Base-by-base conservation (phyloP, 2,113 vertebrate genomes). In the Lasiurus cinereus region DNA sequence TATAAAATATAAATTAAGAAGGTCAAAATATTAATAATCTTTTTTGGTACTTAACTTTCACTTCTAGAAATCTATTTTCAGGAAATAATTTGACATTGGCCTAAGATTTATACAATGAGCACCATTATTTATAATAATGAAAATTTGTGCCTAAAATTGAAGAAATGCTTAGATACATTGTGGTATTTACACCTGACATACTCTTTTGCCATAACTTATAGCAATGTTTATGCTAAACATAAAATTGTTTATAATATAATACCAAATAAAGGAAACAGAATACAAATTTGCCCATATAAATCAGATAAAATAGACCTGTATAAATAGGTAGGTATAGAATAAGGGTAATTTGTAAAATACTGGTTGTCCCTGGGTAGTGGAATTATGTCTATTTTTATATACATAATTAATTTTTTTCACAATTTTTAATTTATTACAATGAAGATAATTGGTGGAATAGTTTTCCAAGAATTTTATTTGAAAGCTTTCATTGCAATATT, bases 61-160 rank as follows among this genome's bases (percentile, higher is more conserved):
- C 5, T 52, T 76, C 14, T 50, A 78, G 48, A 96, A 94, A 66
- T 79, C n/a, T 80, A 15, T 62, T 78, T 36, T 76, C 16, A 67
- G 29, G 14, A 80, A 88, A 95, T 43, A 91, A 78, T 66, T 3
- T 66, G 50, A 93, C 92, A 94, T 86, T 92, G 3, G 22, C 33
- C 54, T 36, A 69, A 74, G 18, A 95, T 78, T 82, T 90, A 94
- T 82, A 43, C 19, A 36, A 15, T 76, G 10, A 31, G 31, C 15
- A 39, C 4, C 19, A 72, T 84, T 83, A 91, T 92, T 95, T 95
- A 50, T 56, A 85, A 36, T 19, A 91, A 94, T 66, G 69, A 18
- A 90, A 85, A 95, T 27, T 21, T 66, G 8, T 2, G 4, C 33
- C 1, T 70, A 85, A 95, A 95, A 76, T 78, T 88, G 90, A n/a